Base-by-base conservation (phyloP, 2,888 invertebrate species). In the Andricus curvator region DNA sequence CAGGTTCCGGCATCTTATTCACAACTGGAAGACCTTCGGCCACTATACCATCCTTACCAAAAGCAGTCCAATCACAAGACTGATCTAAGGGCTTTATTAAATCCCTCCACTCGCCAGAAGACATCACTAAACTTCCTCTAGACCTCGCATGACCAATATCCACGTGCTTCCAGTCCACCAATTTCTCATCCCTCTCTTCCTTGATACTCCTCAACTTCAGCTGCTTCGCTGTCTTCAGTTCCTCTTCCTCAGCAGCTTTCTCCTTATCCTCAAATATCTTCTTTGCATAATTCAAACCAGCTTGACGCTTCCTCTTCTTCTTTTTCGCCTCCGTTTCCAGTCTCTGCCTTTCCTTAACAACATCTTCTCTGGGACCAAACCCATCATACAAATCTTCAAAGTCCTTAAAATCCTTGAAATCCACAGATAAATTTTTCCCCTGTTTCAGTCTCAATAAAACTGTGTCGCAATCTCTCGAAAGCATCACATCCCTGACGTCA, bases 221-320 rank as follows among this genome's bases (percentile, higher is more conserved):
- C 29, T 91, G 89, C 51, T 91, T 92, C 2, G 89, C 93, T 86
- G 92, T 91, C 86, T 93, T 94, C 86, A 94, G 93, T 80, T 93
- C 91, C 91, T 95, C 95, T 89, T 96, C 95, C 88, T 96, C 96
- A 3, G 95, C 96, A 60, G 95, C 93, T 85, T 94, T 94, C 90
- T 96, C 96, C 91, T 96, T 96, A 78, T 95, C 96, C 93, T 97
- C 96, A 91, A 97, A 97, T 87, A 96, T 95, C 93, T 95, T 95
- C 85, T 95, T 95, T 92, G 95, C 94, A 77, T 94, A 94, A 76
- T 94, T 95, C 33, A 96, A 90, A 74, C 95, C 95, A 86, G 95
- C 94, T n/a, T 95, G 94, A 79, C 95, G 93, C 89, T 95, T 95
- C 74, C 95, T 93, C 86, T 94, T 95, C 82, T 94, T 94, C 85